Conservation (phyloP, 2,888 invertebrate genomes). For the Lagria hirta region DNA sequence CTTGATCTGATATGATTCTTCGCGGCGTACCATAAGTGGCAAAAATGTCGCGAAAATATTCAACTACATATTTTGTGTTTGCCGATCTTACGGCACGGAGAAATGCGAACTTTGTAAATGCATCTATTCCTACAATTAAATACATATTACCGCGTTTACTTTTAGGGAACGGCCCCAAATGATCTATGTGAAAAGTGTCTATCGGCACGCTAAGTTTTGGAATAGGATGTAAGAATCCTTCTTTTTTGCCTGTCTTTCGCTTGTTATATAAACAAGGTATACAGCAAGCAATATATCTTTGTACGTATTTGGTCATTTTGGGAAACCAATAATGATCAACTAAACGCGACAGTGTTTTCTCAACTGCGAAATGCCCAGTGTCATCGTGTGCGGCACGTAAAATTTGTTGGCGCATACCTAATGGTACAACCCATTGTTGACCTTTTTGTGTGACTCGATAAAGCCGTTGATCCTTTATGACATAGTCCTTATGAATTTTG, state of each 20-base stretch:
- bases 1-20: too few relatives aligned
- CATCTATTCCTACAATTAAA: too few relatives aligned
- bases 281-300: slow-evolving; percentile 48
- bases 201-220: slow-evolving; percentile 48
- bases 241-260: slow-evolving; percentile 29
- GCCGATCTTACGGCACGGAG: too few relatives aligned
- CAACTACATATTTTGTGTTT: too few relatives aligned
- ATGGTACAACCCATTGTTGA: slow-evolving; percentile 41
- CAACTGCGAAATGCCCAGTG: slow-evolving; percentile 45
- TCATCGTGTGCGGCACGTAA: slow-evolving; percentile 46
- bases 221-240: slow-evolving; percentile 48
- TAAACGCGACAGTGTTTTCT: slow-evolving; percentile 43
- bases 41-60: too few relatives aligned
- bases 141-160: slow-evolving; percentile 41
- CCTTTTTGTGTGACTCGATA: slow-evolving; percentile 9
- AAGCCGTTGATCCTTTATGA: slow-evolving; percentile 5
- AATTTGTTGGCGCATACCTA: slow-evolving; percentile 33
- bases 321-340: slow-evolving; percentile 49
- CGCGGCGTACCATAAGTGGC: too few relatives aligned
- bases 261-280: slow-evolving; percentile 50
- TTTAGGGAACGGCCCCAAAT: slow-evolving; percentile 49
- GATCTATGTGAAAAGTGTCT: slow-evolving; percentile 51
- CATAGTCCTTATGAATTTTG: slow-evolving; percentile 16
- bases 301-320: slow-evolving; percentile 44
- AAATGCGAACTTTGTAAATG: too few relatives aligned